phyloP scores from a whole-genome alignment of 1,140 invertebrate genomes.

The Scaptomyza pallida region DNA sequence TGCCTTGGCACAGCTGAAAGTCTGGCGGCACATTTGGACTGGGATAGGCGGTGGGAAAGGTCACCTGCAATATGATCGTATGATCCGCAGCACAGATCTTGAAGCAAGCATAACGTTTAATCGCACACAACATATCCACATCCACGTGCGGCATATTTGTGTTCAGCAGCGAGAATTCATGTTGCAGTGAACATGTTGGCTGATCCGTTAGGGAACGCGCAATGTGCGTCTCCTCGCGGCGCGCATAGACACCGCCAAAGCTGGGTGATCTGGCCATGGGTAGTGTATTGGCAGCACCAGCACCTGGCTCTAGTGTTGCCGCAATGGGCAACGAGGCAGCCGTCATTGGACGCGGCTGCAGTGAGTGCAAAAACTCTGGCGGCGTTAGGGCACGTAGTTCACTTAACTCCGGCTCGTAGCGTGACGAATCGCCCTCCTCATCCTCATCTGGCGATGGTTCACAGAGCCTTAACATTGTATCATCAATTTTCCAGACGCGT shows the following conservation, averaged over 20 bases:
- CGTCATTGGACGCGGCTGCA: conserved; percentile 54
- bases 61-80: conserved; percentile 90
- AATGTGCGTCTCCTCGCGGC: conserved; percentile 72
- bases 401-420: conserved; percentile 55
- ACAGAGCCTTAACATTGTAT: conserved; percentile 90
- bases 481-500: conserved; percentile 95
- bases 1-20: conserved; percentile 88
- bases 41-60: conserved; percentile 78
- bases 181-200: conserved; percentile 88
- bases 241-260: conserved; percentile 52
- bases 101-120: conserved; percentile 90
- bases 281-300: conserved; percentile 35
- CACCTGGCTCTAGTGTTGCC: conserved; percentile 30
- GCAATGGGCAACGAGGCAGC: conserved; percentile 66
- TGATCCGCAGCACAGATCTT: conserved; percentile 90
- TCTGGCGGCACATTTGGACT: conserved; percentile 87
- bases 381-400: conserved; percentile 61
- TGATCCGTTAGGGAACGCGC: conserved; percentile 81
- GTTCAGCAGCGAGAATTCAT: conserved; percentile 95
- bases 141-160: conserved; percentile 94
- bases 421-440: conserved; percentile 44
- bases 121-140: conserved; percentile 89
- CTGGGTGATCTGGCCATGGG: conserved; percentile 70
- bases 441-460: conserved; percentile 79
- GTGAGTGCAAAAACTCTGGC: conserved; percentile 52